A percentile compares a stretch with the other conserved stretches of the same genome.
phyloP scores from a whole-genome alignment of 2,888 invertebrate species.

The Crioceris asparagi region DNA sequence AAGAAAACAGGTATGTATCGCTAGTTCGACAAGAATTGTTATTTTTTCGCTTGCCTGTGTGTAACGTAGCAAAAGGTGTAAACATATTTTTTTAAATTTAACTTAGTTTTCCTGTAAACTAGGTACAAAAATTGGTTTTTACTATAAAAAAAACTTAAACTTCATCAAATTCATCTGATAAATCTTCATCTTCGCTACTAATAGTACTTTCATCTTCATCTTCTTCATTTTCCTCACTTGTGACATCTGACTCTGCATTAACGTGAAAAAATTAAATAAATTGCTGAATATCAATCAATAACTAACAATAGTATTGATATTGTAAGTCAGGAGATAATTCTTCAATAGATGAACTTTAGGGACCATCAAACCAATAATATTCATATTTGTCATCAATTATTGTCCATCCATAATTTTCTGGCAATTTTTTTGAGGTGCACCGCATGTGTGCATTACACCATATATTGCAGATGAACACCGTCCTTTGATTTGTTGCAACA shows the following conservation, averaged over 20 bases:
- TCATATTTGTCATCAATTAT: too few relatives aligned
- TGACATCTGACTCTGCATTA: constrained; percentile 5
- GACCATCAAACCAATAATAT: constrained; percentile 9
- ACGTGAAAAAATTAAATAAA: constrained; percentile 4
- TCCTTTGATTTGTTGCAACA: too few relatives aligned
- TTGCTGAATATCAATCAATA: neutral
- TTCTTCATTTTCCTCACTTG: constrained; percentile 4
- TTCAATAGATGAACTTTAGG: constrained; percentile 1
- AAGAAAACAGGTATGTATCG: too few relatives aligned
- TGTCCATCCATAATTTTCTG: too few relatives aligned
- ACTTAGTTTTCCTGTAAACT: constrained; percentile 2
- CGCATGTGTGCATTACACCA: too few relatives aligned
- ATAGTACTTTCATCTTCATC: constrained; percentile 6
- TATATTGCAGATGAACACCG: constrained; percentile 7
- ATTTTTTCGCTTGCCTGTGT: constrained; percentile 4
- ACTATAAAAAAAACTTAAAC: constrained; percentile 5
- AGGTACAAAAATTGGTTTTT: constrained; percentile 4
- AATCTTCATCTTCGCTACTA: too few relatives aligned
- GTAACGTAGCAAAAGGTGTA: constrained; percentile 2
- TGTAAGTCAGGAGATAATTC: neutral
- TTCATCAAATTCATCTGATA: too few relatives aligned
- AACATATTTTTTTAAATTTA: constrained; percentile 6
- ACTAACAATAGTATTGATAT: too few relatives aligned
- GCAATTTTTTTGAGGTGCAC: too few relatives aligned
- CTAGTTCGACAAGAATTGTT: constrained; percentile 4